Conservation (phyloP, 2,797 vertebrate species). For the Nasua narica region DNA sequence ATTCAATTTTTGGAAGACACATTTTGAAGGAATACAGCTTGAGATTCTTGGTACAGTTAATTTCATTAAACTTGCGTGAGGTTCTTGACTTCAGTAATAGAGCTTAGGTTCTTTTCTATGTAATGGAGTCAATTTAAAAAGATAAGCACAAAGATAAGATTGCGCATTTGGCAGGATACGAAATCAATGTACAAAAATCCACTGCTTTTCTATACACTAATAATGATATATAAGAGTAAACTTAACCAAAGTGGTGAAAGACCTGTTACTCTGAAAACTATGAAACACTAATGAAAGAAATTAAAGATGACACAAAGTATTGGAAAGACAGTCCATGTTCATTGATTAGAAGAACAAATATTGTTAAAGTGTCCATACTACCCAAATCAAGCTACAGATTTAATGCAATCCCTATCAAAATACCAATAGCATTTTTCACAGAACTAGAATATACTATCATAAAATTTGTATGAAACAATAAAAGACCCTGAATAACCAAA, state of each 20-base stretch:
- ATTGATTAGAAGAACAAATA: background rate
- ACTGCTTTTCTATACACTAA: background rate
- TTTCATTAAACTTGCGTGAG: background rate
- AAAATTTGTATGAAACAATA: background rate
- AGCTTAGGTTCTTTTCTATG: background rate
- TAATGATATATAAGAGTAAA: background rate
- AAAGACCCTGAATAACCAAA: background rate
- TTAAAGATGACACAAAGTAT: background rate
- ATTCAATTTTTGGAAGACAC: background rate
- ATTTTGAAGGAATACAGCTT: background rate
- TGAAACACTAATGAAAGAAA: background rate
- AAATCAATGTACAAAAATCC: background rate
- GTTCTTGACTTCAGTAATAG: background rate
- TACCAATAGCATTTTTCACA: background rate
- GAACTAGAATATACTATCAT: background rate
- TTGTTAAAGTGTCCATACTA: background rate
- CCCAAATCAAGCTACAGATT: background rate
- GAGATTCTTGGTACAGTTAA: fast-evolving
- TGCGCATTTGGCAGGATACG: background rate
- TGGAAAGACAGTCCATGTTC: background rate
- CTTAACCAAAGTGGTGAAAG: background rate
- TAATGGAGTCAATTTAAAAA: background rate
- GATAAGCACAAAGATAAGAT: background rate
- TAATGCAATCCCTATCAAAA: background rate
- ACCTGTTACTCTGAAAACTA: background rate